Evolutionary conservation across 2,888 invertebrate genomes (phyloP), one percentile per base, ranked within the genome.

Genomic region (Anaspis maculata): DNA sequence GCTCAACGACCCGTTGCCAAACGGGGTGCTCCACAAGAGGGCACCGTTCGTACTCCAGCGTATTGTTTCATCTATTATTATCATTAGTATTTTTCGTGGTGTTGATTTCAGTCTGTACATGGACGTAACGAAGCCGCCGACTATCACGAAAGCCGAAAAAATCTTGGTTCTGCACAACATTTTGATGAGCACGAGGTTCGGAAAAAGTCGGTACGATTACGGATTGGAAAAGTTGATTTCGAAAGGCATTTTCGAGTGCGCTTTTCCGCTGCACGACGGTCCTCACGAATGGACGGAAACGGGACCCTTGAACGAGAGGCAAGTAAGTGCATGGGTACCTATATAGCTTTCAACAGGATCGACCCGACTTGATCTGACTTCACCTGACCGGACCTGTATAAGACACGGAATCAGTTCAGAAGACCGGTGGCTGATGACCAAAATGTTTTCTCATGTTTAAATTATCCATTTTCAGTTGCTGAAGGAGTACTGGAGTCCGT

Each of bases 191-290:
- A 46, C 53, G 5, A 38, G 44, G 11, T 66, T 49, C 38, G 62
- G 62, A 1, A 32, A 40, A 2, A 32, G 37, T 3, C 29, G 37
- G 6, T 34, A 45, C 11, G 51, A 60, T 22, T 51, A 48, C 29
- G 64, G 66, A 3, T 31, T 61, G 13, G 27, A 43, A 12, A 58
- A 54, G 29, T 39, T 66, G 24, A 19, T 58, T 3, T 30, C 44
- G 3, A 41, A 43, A 13, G 44, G 51, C 21, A 44, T 59, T 5
- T 44, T 65, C 16, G 15, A 48, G 15, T 54, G 53, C 32, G 61
- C 55, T 9, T 63, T 51, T 47, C 59, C 64, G 3, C 41, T 66
- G 14, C 65, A 66, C 37, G 63, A 64, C 32, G 62, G 63, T 3
- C 43, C 47, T 3, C 54, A 53, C 37, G 32, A 53, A 32, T 56